Base-by-base conservation (phyloP, 2,888 invertebrate genomes). In the Charanyca ferruginea region DNA sequence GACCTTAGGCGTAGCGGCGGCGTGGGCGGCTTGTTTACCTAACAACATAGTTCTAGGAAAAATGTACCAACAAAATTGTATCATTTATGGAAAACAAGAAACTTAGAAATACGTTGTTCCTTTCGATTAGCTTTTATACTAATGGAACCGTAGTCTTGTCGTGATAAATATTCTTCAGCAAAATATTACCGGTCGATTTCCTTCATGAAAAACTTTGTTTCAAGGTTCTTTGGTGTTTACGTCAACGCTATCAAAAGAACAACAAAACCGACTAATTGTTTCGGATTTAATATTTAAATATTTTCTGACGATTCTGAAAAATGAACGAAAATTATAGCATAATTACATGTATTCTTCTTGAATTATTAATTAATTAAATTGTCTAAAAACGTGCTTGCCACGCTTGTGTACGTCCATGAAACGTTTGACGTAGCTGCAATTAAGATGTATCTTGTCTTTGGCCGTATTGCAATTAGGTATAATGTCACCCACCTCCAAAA, bases 1-100 rank as follows among this genome's bases (percentile, higher is more conserved):
- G 85, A 85, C 88, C 88, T 88, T 87, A 85, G 54, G 44, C 42
- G 68, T 58, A 48, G 59, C 42, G 48, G 59, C 42, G 49, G 66
- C 73, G 83, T 84, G 73, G 84, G 85, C 67, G 63, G 78, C 64
- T 59, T 75, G 66, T 83, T 80, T 82, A 79, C 80, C 59, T 64
- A 70, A 70, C 48, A 51, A 58, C 76, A 57, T 51, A 73, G 20
- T 63, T 70, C 62, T 23, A 66, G 38, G 58, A 61, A 70, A 57
- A 73, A 55, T 44, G 9, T 52, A 61, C 45, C n/a, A 23, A 61
- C 32, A 18, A 57, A 66, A 68, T 66, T 59, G 52, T 77, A 67
- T 49, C 66, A 48, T 66, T 62, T 73, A 64, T 61, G 65, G 41
- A 59, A 61, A 62, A 35, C 23, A n/a, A 44, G 42, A 72, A 69